These are phyloP conservation scores for Conus ventricosus DNA, from an alignment of 1,140 invertebrate species.

Conservation along the genomic window DNA sequence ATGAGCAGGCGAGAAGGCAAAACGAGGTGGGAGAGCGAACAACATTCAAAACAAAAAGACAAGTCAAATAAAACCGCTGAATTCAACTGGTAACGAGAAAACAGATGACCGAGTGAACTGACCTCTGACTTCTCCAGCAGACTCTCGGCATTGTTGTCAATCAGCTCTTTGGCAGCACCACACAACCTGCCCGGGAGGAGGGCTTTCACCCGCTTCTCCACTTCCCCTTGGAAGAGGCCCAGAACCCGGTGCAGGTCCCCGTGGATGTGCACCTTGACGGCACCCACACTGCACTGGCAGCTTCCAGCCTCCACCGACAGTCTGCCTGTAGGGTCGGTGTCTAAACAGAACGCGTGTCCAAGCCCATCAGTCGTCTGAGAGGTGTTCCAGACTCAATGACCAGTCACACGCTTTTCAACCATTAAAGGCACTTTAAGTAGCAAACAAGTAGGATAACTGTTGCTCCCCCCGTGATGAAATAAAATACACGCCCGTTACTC, in stretches of 20 bases:
- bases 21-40: too few species aligned
- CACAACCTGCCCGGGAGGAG: slow-evolving; percentile 45
- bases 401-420: too few species aligned
- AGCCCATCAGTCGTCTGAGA: too few species aligned
- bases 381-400: too few species aligned
- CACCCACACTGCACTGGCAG: slow-evolving; percentile 42
- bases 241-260: slow-evolving; percentile 51
- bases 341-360: background rate
- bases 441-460: too few species aligned
- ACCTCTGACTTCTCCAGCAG: slow-evolving; percentile 26
- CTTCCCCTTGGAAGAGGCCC: slow-evolving; percentile 47
- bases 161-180: slow-evolving; percentile 24
- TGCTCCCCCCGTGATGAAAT: background rate
- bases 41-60: too few species aligned
- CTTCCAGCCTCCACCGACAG: slow-evolving; percentile 34
- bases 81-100: too few species aligned
- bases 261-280: slow-evolving; percentile 50
- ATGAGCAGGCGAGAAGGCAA: too few species aligned
- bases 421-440: too few species aligned
- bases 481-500: background rate
- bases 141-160: slow-evolving; percentile 41
- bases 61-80: too few species aligned
- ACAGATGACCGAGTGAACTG: background rate
- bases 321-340: background rate
- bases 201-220: slow-evolving; percentile 43